Evolutionary conservation across 1,140 invertebrate genomes (phyloP).

Genomic region (Cydia amplana): DNA sequence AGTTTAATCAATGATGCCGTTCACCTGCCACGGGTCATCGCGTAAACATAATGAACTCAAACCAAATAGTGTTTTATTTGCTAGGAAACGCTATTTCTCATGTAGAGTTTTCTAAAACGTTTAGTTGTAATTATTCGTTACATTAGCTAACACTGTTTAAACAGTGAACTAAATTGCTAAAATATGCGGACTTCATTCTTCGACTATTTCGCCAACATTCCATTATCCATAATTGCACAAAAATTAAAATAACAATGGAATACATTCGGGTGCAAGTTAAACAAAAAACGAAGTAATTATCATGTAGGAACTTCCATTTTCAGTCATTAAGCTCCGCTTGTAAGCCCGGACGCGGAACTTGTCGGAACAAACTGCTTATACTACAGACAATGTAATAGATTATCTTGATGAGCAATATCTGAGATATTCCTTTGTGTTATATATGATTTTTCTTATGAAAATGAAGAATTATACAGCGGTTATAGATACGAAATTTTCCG

Average conservation of each 20-base stretch:
- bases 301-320: constrained; percentile 48
- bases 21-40: constrained; percentile 5
- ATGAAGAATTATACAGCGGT: background rate
- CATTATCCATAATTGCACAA: constrained; percentile 45
- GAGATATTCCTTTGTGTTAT: background rate
- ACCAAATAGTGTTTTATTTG: background rate
- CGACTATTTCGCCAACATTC: constrained; percentile 41
- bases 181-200: constrained; percentile 12
- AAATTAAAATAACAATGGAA: constrained; percentile 47
- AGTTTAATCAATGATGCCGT: constrained; percentile 17
- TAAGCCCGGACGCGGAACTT: constrained; percentile 36
- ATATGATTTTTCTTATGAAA: background rate
- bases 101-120: constrained; percentile 25
- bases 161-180: constrained; percentile 14
- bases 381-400: constrained; percentile 11
- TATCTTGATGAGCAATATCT: background rate
- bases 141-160: constrained; percentile 1
- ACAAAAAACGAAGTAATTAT: constrained; percentile 55
- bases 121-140: constrained; percentile 25
- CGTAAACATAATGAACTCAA: constrained; percentile 12
- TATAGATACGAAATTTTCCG: too few relatives aligned
- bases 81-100: background rate
- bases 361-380: background rate
- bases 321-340: constrained; percentile 49
- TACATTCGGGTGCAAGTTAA: constrained; percentile 48